phyloP scores from a whole-genome alignment of 2,797 vertebrate genomes.

The Sebastes goodei region DNA sequence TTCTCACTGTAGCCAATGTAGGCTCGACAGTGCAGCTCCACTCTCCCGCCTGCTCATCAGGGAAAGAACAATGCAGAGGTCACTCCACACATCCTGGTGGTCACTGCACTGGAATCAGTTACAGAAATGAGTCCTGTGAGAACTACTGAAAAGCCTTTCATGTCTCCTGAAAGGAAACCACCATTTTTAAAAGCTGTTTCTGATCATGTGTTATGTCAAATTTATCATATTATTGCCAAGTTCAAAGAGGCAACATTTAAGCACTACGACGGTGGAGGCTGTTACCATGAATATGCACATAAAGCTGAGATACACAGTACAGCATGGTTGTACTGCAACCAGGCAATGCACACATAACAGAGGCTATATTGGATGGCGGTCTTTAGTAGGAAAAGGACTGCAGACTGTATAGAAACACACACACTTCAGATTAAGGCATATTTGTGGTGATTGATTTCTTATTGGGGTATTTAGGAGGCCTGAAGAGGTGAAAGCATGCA shows the following conservation, averaged over 20 bases:
- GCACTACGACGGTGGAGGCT: background rate
- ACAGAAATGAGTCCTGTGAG: background rate
- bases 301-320: too few relatives aligned
- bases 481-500: background rate
- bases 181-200: background rate
- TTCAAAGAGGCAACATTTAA: background rate
- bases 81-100: background rate
- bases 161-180: too few relatives aligned
- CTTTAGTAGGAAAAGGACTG: background rate
- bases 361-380: too few relatives aligned
- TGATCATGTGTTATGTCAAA: background rate
- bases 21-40: conserved; percentile 63
- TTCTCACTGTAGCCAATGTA: conserved; percentile 50
- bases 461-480: background rate
- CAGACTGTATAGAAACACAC: background rate
- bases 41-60: conserved; percentile 35
- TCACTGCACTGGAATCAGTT: background rate
- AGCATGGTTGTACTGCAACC: background rate
- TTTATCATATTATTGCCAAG: background rate
- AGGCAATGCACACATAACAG: too few relatives aligned
- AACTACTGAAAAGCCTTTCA: background rate
- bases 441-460: background rate
- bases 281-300: background rate
- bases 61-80: background rate
- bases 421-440: background rate